Evolutionary conservation across 2,797 vertebrate genomes (phyloP).

Genomic region (Sciaenops ocellatus): DNA sequence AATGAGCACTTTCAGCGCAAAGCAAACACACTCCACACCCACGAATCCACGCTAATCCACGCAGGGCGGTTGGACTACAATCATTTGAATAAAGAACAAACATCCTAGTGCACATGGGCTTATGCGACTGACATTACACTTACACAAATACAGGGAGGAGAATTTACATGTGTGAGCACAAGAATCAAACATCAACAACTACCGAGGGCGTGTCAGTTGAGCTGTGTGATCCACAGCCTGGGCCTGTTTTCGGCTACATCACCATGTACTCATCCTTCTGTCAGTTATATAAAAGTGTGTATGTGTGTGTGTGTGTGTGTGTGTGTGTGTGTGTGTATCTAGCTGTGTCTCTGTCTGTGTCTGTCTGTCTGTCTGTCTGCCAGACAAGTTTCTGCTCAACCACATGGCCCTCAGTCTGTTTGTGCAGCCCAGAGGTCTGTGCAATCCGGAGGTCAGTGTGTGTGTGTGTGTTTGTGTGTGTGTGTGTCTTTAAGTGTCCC

Average conservation of each 20-base stretch:
- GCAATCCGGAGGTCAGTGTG: constrained; percentile 26
- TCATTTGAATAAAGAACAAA: constrained; percentile 42
- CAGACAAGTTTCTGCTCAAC: constrained; percentile 45
- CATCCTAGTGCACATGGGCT: constrained; percentile 4
- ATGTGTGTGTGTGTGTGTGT: constrained; percentile 22
- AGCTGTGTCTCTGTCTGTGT: too few species aligned
- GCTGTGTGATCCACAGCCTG: constrained; percentile 31
- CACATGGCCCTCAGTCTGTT: constrained; percentile 62
- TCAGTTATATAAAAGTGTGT: constrained; percentile 19
- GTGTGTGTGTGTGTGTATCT: constrained; percentile 25
- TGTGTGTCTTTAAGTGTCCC: constrained; percentile 36
- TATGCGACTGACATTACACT: constrained; percentile 9
- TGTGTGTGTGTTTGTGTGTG: constrained; percentile 17
- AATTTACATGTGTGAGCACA: constrained; percentile 33
- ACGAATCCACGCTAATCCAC: constrained; percentile 30
- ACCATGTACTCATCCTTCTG: constrained; percentile 35
- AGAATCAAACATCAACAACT: constrained; percentile 5
- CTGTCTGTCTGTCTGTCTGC: constrained; percentile 33
- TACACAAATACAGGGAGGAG: constrained; percentile 26
- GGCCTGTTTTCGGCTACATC: constrained; percentile 34
- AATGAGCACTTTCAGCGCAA: constrained; percentile 42
- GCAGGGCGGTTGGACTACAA: constrained; percentile 5
- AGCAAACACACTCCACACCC: constrained; percentile 57
- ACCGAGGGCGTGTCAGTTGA: constrained; percentile 36
- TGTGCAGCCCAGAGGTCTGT: constrained; percentile 39